Base-by-base conservation (phyloP, 2,797 vertebrate genomes). In the Poeciliopsis presidionis region DNA sequence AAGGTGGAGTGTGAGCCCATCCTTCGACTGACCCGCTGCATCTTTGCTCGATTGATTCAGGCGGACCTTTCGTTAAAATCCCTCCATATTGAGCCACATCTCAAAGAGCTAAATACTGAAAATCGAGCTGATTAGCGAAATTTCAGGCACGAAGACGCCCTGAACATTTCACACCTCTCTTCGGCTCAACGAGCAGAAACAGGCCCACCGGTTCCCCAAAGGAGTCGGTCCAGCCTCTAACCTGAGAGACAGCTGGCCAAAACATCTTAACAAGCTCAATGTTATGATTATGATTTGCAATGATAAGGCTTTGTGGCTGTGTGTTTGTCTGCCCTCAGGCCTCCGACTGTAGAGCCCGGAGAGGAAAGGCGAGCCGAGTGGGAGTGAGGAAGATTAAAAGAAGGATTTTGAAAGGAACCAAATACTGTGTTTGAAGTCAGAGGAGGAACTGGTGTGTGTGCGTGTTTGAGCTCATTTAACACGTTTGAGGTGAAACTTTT, bases 281-380 rank as follows among this genome's bases (percentile, higher is more conserved):
- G 88, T 84, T 53, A 65, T 83, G 86, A 91, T 90, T 90, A 90
- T 84, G 55, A 85, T 70, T 86, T 81, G 75, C 63, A 87, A 87
- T 90, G 81, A 85, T 33, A 74, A 81, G 47, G 81, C 76, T 83
- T 77, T 22, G 16, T 72, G 22, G 63, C 70, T 63, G 61, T 72
- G 78, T 77, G 71, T 76, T 78, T 76, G 83, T 74, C 80, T 80
- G 80, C 79, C 82, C 73, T 72, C 22, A 3, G 71, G 88, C 76
- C 78, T 12, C 61, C n/a, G 3, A 47, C 67, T 46, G 43, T 61
- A 79, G 70, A 75, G 46, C 63, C 77, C 30, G 4, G 36, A 1
- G 36, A 76, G 59, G 69, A 30, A 61, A 70, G 22, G 7, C 20
- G 65, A 79, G 43, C 12, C 11, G 20, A 53, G n/a, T 0, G 75